These are phyloP conservation scores for Plecturocebus donacophilus DNA, from an alignment of 2,113 vertebrate genomes.

Conservation along the genomic window DNA sequence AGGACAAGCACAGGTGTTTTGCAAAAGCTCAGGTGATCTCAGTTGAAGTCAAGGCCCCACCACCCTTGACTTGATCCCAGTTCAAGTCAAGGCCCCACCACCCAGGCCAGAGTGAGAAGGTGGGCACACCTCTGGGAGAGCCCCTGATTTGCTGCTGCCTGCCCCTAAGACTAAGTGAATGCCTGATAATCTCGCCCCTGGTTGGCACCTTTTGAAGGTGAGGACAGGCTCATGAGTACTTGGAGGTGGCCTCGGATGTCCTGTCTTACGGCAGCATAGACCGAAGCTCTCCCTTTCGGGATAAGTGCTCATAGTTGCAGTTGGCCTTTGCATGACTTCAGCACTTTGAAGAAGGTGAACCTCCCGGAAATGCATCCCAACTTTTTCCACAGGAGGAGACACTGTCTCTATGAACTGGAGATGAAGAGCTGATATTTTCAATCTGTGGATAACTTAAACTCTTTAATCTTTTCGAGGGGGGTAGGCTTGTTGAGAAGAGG, in stretches of 20 bases:
- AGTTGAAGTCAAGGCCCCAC: too few species aligned
- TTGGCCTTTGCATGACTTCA: accelerated
- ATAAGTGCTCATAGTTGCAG: not conserved
- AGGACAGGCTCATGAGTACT: not conserved
- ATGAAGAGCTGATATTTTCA: not conserved
- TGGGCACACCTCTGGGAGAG: not conserved
- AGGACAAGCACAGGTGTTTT: not conserved
- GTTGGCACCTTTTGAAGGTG: not conserved
- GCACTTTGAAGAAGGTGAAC: too few species aligned
- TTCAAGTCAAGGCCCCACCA: accelerated
- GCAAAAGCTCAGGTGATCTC: not conserved
- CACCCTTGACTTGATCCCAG: accelerated
- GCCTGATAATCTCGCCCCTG: accelerated
- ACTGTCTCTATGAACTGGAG: accelerated
- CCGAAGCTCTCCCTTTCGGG: not conserved
- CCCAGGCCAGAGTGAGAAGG: not conserved
- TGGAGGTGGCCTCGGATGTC: accelerated
- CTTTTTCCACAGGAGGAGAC: not conserved
- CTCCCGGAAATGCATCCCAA: not conserved
- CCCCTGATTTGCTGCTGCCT: accelerated
- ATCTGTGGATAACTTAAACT: not conserved
- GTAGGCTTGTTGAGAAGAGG: not conserved
- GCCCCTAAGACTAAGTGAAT: not conserved
- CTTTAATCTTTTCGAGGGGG: not conserved
- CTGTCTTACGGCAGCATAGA: accelerated